Evolutionary conservation across 2,797 vertebrate species (phyloP), one percentile per base, ranked within the genome.

Genomic region (Diceros bicornis): DNA sequence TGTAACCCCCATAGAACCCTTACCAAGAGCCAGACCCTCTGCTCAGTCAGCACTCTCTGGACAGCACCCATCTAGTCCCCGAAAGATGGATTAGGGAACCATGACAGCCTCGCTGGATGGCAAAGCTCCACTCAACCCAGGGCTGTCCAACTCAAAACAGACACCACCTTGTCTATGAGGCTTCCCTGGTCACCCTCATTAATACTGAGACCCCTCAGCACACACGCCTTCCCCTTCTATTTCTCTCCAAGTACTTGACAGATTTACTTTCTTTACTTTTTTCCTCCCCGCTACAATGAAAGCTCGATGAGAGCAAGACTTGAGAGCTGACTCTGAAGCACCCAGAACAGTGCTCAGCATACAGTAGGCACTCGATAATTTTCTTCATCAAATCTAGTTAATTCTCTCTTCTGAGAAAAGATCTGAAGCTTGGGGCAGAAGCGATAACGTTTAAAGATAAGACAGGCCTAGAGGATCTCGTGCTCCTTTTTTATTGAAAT

Each of bases 131-230:
- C 14, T 79, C 37, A 16, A 6, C 44, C n/a, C 14, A 37, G 18
- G 34, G 11, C 64, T 21, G 4, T 16, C 23, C 41, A 74, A 9
- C 37, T 14, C 71, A 61, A 68, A 41, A 12, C 11, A n/a, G 1
- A 16, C 4, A 8, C 41, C 21, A 9, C 17, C 21, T 72, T 57
- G 20, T 14, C 68, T 17, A 20, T 7, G 13, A 72, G 32, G 23
- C 0, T 6, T 11, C 29, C 34, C 5, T 13, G 12, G 23, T 25
- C n/a, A n/a, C 37, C 5, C 0, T 64, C 1, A 4, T 72, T 72
- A 72, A 72, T 44, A 32, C 2, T 16, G 57, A 50, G 4, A 12
- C 3, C 5, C 32, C 47, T 25, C 6, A 25, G 44, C 18, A 13
- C 23, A 34, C 9, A 18, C 20, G 16, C 10, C 6, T 12, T 20